Percentiles rank a stretch among this genome's conserved stretches.
Evolutionary conservation across 2,797 vertebrate species (phyloP).

Genomic region (Columba guinea): DNA sequence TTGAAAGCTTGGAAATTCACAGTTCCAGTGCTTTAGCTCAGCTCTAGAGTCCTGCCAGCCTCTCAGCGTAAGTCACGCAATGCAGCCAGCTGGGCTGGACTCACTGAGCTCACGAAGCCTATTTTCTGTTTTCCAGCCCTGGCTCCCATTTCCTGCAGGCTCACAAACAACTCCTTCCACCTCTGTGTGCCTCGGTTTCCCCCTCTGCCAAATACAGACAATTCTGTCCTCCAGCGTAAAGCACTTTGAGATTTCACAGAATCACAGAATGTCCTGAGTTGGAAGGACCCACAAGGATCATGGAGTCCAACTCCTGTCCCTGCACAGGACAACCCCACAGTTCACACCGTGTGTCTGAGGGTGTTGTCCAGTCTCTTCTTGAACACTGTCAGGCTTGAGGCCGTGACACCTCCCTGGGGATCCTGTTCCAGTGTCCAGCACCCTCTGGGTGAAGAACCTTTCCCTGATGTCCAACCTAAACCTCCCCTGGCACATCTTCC

Average conservation of each 20-base stretch:
- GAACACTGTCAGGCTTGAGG: too few species aligned
- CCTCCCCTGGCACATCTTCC: too few species aligned
- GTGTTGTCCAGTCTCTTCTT: too few species aligned
- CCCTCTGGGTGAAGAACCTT: too few species aligned
- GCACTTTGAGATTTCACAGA: background rate
- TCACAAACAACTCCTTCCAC: background rate
- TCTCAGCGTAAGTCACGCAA: background rate
- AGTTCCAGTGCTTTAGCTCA: constrained; percentile 43
- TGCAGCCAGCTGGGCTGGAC: constrained; percentile 19
- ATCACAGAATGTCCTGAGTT: too few species aligned
- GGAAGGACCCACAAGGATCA: too few species aligned
- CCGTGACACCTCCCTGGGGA: too few species aligned
- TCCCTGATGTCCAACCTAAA: too few species aligned
- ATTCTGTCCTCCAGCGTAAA: background rate
- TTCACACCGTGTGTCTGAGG: too few species aligned
- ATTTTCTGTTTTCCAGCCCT: background rate
- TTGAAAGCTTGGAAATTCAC: constrained; percentile 45
- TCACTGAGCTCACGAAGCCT: background rate
- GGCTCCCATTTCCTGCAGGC: background rate
- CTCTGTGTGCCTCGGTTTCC: background rate
- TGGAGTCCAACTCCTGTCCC: too few species aligned
- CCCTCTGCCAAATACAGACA: background rate
- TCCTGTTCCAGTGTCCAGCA: too few species aligned
- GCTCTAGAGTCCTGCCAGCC: constrained; percentile 34
- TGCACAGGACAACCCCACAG: too few species aligned